Evolutionary conservation across 2,113 vertebrate genomes (phyloP).

Genomic region (Hoplias malabaricus): DNA sequence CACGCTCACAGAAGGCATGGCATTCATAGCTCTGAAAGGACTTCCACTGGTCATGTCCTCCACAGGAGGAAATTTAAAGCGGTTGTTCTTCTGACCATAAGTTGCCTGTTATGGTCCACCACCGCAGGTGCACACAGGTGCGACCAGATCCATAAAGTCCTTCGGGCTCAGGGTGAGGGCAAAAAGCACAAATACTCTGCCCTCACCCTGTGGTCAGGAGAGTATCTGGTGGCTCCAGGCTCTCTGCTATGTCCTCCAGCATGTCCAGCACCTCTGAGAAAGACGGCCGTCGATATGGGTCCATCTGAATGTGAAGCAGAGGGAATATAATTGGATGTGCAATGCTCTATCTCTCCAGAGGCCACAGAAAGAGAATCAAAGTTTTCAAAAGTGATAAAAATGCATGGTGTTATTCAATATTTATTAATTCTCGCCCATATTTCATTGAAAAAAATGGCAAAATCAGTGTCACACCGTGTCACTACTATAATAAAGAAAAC

Average conservation of each 20-base stretch:
- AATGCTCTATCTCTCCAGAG: background rate
- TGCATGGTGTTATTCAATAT: too few relatives aligned
- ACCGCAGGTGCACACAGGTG: background rate
- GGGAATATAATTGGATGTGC: background rate
- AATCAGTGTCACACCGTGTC: too few relatives aligned
- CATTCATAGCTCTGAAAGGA: background rate
- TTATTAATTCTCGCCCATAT: too few relatives aligned
- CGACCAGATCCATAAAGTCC: background rate
- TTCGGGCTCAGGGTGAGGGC: background rate
- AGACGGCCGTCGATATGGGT: conserved; percentile 71
- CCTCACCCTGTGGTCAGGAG: conserved; percentile 51
- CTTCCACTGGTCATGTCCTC: conserved; percentile 25
- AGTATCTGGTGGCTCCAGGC: conserved; percentile 56
- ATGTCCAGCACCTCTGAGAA: conserved; percentile 72
- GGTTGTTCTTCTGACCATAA: background rate
- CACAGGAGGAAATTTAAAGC: background rate
- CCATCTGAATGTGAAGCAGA: conserved; percentile 60
- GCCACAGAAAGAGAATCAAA: background rate
- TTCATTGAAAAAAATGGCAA: too few relatives aligned
- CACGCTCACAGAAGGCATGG: background rate
- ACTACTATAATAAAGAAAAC: too few relatives aligned
- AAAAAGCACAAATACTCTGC: background rate
- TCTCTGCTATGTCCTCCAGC: conserved; percentile 67
- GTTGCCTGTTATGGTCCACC: background rate
- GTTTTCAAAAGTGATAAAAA: background rate